phyloP scores from a whole-genome alignment of 2,113 vertebrate genomes.

The Nipponia nippon region DNA sequence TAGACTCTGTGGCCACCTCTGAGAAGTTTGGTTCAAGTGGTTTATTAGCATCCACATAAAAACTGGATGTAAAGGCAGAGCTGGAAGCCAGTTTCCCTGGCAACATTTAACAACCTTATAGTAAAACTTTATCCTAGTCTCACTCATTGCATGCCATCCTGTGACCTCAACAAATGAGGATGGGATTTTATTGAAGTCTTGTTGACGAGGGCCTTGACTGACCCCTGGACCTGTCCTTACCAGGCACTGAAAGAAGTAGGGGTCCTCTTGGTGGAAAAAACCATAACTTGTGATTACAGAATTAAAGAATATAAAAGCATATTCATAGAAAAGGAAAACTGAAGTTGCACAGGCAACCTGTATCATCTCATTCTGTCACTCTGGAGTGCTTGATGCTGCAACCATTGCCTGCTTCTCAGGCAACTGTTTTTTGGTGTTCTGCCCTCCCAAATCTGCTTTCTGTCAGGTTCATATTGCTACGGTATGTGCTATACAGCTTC shows the following conservation, averaged over 20 bases:
- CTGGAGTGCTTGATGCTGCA: background rate
- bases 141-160: background rate
- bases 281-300: background rate
- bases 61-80: background rate
- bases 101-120: background rate
- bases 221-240: background rate
- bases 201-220: background rate
- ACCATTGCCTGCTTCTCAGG: background rate
- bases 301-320: background rate
- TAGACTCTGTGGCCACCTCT: background rate
- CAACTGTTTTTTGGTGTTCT: background rate
- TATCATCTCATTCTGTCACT: background rate
- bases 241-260: background rate
- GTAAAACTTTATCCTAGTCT: background rate
- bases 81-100: background rate
- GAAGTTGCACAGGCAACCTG: background rate
- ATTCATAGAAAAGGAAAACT: background rate
- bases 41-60: background rate
- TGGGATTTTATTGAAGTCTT: background rate
- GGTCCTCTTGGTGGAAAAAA: background rate
- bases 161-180: background rate
- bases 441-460: background rate
- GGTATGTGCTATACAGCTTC: background rate
- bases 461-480: background rate
- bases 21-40: background rate